Percentiles rank a stretch among this genome's conserved stretches.
Conservation (phyloP, 2,797 vertebrate species). For the Malurus splendens region DNA sequence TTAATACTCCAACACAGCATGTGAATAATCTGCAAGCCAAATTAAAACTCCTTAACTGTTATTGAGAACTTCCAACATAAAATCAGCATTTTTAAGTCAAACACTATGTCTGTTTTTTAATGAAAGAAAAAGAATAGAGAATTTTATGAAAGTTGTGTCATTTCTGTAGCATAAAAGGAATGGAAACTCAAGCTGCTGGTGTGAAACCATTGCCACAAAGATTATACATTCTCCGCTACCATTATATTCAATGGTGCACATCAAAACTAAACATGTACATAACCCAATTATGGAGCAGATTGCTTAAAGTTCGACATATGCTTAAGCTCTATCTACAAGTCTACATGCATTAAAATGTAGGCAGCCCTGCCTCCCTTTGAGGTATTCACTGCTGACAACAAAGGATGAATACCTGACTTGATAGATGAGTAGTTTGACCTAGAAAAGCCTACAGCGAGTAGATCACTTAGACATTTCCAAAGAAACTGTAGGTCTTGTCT, state of each 20-base stretch:
- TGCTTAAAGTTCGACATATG: background rate
- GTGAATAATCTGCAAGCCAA: background rate
- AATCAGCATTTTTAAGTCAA: background rate
- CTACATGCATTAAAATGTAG: conserved; percentile 2
- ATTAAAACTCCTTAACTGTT: background rate
- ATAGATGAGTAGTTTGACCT: conserved; percentile 33
- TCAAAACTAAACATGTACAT: background rate
- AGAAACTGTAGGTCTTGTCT: conserved; percentile 7
- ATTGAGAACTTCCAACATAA: background rate
- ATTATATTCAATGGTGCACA: background rate
- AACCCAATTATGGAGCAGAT: background rate
- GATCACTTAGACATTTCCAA: conserved; percentile 25
- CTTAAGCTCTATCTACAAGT: background rate
- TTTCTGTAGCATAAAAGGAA: background rate
- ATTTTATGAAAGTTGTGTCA: background rate
- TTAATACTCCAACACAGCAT: background rate
- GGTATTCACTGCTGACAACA: conserved; percentile 50
- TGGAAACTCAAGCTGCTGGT: background rate
- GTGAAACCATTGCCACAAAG: background rate
- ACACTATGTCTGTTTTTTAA: background rate
- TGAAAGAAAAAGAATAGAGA: background rate
- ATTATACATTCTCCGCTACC: background rate
- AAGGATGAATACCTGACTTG: conserved; percentile 58
- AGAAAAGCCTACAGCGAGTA: conserved; percentile 28
- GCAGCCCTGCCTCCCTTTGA: conserved; percentile 15